Evolutionary conservation across 2,113 vertebrate genomes (phyloP), one percentile per base, ranked within the genome.

Genomic region (Asarcornis scutulata): DNA sequence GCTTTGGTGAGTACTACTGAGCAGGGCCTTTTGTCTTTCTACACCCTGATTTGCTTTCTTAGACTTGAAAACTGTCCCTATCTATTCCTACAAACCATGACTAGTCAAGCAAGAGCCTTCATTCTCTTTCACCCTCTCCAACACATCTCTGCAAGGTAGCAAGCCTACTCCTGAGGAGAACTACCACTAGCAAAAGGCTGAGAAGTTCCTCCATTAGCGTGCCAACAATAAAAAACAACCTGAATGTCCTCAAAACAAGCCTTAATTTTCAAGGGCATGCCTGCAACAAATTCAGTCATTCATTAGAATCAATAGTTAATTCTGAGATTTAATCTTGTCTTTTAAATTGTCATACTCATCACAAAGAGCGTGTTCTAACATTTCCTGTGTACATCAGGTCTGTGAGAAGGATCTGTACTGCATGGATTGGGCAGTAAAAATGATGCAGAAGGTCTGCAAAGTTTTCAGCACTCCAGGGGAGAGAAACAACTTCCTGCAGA

Each of bases 361-460:
- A 16, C 1, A 5, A 34, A 55, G 38, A 0, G 5, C 1, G 5
- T 2, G 29, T 38, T 96, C 74, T 32, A 16, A 9, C 5, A 22
- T 52, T 76, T 11, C 21, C 92, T 60, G 3, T 83, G 55, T 58
- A 8, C 53, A 8, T 2, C 76, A 99, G 99, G 99, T 99, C 76
- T 99, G 98, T 25, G 98, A 99, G 97, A 99, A 99, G 96, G 99
- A 99, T 12, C 91, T 98, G 29, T 99, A 99, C 95, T 98, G 98
- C 96, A 99, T 99, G 98, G 97, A 98, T 85, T 99, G 99, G 99
- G 96, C 97, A 2, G 99, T 99, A 59, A 98, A 97, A 92, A 98
- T 99, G 98, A 98, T 99, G 95, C 98, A 98, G 76, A 98, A 98
- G 85, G 97, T 99, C 96, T 98, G 97, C 93, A 97, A 97, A 26